A percentile compares a stretch with the other conserved stretches of the same genome.
Evolutionary conservation across 2,888 invertebrate genomes (phyloP).

Genomic region (Caenorhabditis doughertyi): DNA sequence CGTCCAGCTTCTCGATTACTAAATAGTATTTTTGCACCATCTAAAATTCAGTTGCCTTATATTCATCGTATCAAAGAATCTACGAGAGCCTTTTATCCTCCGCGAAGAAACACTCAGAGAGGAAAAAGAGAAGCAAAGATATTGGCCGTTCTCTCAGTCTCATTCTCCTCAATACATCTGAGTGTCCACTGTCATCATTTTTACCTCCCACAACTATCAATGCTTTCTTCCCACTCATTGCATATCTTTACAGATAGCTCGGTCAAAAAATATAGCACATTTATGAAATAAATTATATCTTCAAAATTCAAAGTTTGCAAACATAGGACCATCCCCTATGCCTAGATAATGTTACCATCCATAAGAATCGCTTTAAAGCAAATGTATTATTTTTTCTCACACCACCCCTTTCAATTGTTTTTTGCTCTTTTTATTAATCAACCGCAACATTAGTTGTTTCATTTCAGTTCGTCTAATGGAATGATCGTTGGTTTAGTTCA

Average conservation of each 20-base stretch:
- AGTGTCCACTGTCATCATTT: constrained; percentile 52
- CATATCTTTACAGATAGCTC: no score
- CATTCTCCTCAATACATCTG: constrained; percentile 3
- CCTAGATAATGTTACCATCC: no score
- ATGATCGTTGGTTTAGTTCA: constrained; percentile 75
- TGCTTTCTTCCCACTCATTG: background rate
- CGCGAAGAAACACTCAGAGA: constrained; percentile 33
- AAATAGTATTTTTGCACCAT: background rate
- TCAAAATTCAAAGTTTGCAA: no score
- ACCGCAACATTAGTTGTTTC: background rate
- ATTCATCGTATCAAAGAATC: background rate
- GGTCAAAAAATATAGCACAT: no score
- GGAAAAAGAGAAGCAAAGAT: constrained; percentile 26
- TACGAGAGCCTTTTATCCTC: constrained; percentile 46
- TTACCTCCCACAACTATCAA: constrained; percentile 16
- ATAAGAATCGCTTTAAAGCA: no score
- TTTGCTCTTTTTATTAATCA: no score
- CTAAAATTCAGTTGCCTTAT: no score
- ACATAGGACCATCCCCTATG: no score
- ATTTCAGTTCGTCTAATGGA: constrained; percentile 37
- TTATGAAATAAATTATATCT: no score
- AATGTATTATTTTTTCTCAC: no score
- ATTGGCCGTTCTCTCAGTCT: constrained; percentile 24
- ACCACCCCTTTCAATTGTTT: no score
- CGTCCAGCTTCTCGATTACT: no score